phyloP scores from a whole-genome alignment of 1,140 invertebrate species.

The Drosophila repleta region DNA sequence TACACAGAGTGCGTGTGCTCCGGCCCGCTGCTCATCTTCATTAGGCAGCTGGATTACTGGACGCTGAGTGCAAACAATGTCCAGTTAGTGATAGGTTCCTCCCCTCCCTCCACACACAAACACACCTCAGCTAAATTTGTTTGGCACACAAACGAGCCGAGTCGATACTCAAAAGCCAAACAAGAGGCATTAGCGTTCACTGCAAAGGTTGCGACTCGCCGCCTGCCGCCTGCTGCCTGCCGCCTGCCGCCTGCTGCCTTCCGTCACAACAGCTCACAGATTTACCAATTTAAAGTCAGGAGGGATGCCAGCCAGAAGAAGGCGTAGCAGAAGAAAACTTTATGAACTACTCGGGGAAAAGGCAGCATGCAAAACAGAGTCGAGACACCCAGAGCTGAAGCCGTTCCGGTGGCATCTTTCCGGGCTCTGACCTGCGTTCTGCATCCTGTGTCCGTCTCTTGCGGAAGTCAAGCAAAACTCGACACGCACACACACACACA shows the following conservation, averaged over 20 bases:
- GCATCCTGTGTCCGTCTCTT: slow-evolving; percentile 40
- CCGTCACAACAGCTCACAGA: slow-evolving; percentile 29
- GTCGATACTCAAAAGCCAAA: slow-evolving; percentile 57
- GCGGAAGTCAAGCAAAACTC: slow-evolving; percentile 63
- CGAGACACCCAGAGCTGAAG: slow-evolving; percentile 39
- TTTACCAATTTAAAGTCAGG: slow-evolving; percentile 62
- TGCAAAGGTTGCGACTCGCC: not conserved
- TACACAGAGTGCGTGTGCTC: slow-evolving; percentile 65
- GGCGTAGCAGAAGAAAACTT: slow-evolving; percentile 39
- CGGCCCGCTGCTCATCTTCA: slow-evolving; percentile 30
- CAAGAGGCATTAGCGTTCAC: slow-evolving; percentile 57
- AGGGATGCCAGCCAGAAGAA: not conserved
- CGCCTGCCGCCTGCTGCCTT: too few species aligned
- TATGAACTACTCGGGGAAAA: slow-evolving; percentile 62
- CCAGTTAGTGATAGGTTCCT: slow-evolving; percentile 48
- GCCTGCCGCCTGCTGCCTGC: too few species aligned
- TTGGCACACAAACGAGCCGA: slow-evolving; percentile 60
- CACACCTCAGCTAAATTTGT: slow-evolving; percentile 61
- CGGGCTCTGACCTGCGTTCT: slow-evolving; percentile 38
- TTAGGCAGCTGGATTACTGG: slow-evolving; percentile 30
- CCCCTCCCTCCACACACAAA: slow-evolving; percentile 9
- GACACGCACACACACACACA: slow-evolving; percentile 19
- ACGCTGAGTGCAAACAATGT: slow-evolving; percentile 58
- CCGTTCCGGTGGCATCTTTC: slow-evolving; percentile 51
- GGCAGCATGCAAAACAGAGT: slow-evolving; percentile 60